Percentiles rank a stretch among this genome's conserved stretches.
phyloP scores from a whole-genome alignment of 2,797 vertebrate genomes.

The Pelodytes ibericus region DNA sequence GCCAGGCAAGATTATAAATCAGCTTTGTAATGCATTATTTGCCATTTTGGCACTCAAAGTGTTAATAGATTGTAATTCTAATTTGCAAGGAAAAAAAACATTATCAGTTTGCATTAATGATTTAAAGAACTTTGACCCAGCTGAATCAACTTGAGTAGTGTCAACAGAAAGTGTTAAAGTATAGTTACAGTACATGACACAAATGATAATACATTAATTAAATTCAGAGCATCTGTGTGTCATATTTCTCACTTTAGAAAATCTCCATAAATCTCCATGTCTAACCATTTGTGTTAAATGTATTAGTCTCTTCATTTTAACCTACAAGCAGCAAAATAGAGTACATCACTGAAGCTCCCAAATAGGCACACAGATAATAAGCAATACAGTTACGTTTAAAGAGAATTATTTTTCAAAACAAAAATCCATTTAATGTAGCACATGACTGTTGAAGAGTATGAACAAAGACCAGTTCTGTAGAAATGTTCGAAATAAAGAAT shows the following conservation, averaged over 20 bases:
- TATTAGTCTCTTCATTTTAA: not conserved
- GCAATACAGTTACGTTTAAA: not conserved
- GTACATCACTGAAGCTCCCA: not conserved
- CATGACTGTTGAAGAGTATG: no score
- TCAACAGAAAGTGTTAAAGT: constrained; percentile 18
- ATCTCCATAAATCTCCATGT: constrained; percentile 12
- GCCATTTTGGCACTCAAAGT: not conserved
- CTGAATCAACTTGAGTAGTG: constrained; percentile 2
- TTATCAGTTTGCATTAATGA: constrained; percentile 8
- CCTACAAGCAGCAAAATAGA: not conserved
- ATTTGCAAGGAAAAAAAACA: not conserved
- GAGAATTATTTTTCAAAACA: not conserved
- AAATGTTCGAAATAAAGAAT: no score
- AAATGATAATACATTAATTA: constrained; percentile 24
- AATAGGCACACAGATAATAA: not conserved
- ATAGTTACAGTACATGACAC: constrained; percentile 15
- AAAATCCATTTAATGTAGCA: no score
- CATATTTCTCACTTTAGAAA: constrained; percentile 19
- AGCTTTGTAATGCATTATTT: no score
- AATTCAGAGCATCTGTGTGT: not conserved
- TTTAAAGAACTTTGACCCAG: constrained; percentile 18
- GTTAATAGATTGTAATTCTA: not conserved
- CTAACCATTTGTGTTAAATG: constrained; percentile 3
- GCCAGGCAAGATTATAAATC: no score
- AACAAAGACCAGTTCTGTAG: no score